Evolutionary conservation across 2,797 vertebrate genomes (phyloP), one percentile per base, ranked within the genome.

Genomic region (Sphenodon punctatus): DNA sequence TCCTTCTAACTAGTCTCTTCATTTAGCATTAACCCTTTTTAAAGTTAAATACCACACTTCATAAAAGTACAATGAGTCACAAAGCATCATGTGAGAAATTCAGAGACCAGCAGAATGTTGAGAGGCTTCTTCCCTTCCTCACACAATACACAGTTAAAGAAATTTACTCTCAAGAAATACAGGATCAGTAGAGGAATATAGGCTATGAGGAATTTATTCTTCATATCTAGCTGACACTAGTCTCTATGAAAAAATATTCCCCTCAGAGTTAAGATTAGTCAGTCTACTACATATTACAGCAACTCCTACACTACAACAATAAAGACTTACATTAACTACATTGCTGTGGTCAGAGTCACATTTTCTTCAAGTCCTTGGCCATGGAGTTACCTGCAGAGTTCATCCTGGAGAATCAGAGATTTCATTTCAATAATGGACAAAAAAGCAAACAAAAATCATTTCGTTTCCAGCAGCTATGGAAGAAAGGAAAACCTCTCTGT

Each of bases 151-250:
- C 56, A 67, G 66, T 78, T 85, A 85, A 90, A 87, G 70, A 87
- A 87, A 86, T 32, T 41, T 39, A 10, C 39, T 92, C 89, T 88
- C 84, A 90, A 93, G 36, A 64, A 86, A 88, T 88, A 89, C 75
- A 81, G 73, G 55, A 87, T n/a, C n/a, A 87, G 82, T 55, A 67
- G 89, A 79, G 89, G 76, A 76, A 85, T 84, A 56, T 63, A 83
- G 63, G 59, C 82, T 86, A 89, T 36, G 22, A 7, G 10, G 32
- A 58, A 23, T 20, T 22, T 3, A 34, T 32, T 56, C 20, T 32
- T 10, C 22, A 22, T 14, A 23, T 20, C 32, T 55, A 30, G 36
- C 7, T 58, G 13, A 19, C 17, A 53, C 25, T 51, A 10, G 5
- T 48, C 4, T 60, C 74, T 76, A 74, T 83, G 83, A 90, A 85